Evolutionary conservation across 2,113 vertebrate genomes (phyloP).

Genomic region (Hypanus sabinus): DNA sequence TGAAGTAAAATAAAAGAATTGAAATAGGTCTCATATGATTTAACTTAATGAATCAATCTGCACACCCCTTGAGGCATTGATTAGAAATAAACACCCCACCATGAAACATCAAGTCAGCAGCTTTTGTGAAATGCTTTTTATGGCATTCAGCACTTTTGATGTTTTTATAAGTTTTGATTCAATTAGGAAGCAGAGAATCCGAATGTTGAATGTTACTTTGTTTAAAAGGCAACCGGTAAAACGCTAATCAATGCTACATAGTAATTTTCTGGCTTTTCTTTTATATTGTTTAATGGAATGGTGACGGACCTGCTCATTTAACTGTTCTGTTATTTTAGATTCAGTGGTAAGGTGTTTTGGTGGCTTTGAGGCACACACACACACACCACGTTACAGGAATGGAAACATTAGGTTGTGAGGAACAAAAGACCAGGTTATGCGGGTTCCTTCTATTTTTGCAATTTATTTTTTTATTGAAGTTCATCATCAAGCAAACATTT

Average conservation of each 20-base stretch:
- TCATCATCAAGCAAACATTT: no score
- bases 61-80: not conserved
- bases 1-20: not conserved
- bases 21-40: not conserved
- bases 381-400: not conserved
- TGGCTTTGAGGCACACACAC: not conserved
- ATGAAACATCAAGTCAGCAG: not conserved
- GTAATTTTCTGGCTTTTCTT: not conserved
- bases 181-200: not conserved
- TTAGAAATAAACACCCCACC: not conserved
- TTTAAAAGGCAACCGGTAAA: not conserved
- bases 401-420: no score
- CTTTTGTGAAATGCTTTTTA: not conserved
- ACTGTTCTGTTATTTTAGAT: not conserved
- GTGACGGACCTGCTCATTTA: not conserved
- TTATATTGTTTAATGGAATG: not conserved
- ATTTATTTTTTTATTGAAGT: no score
- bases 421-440: no score
- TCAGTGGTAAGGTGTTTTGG: not conserved
- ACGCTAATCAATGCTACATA: not conserved
- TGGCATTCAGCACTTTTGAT: not conserved
- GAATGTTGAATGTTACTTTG: not conserved
- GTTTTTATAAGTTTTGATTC: not conserved
- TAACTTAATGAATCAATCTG: conserved; percentile 4
- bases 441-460: no score